A percentile compares a stretch with the other conserved stretches of the same genome.
Evolutionary conservation across 2,113 vertebrate genomes (phyloP).

Genomic region (Oncorhynchus tshawytscha): DNA sequence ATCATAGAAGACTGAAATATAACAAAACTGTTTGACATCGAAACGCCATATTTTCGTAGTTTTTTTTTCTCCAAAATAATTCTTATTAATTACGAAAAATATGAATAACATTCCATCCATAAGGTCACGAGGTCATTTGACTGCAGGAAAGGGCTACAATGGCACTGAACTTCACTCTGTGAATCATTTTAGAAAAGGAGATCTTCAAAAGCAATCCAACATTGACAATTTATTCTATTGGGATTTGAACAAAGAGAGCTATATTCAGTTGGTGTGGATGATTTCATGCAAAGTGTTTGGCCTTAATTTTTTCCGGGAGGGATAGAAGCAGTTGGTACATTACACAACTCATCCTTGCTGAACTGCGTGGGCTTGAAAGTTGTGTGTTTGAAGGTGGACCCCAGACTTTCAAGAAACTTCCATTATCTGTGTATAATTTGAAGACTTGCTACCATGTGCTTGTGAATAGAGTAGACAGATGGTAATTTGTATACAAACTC

Average conservation of each 20-base stretch:
- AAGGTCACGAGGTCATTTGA: too few relatives aligned
- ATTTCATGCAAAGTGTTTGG: not conserved
- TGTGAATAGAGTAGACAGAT: conserved; percentile 20
- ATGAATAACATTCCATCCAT: too few relatives aligned
- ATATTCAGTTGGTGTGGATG: not conserved
- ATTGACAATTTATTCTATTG: not conserved
- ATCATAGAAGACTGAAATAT: too few relatives aligned
- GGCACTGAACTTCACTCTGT: not conserved
- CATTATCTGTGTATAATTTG: conserved; percentile 36
- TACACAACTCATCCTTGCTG: conserved; percentile 26
- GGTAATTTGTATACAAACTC: conserved; percentile 2
- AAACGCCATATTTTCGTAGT: too few relatives aligned
- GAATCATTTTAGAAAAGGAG: not conserved
- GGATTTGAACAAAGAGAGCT: not conserved
- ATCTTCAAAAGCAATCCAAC: not conserved
- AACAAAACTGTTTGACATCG: too few relatives aligned
- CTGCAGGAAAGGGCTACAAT: not conserved
- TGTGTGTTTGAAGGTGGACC: conserved; percentile 19
- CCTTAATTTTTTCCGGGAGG: not conserved
- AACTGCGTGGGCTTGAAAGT: conserved; percentile 34
- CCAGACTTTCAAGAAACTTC: conserved; percentile 32
- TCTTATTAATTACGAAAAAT: too few relatives aligned
- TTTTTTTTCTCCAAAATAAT: too few relatives aligned
- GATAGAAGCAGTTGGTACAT: not conserved
- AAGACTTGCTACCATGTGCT: conserved; percentile 16